Evolutionary conservation across 2,113 vertebrate species (phyloP), one percentile per base, ranked within the genome.

Genomic region (Albula glossodonta): DNA sequence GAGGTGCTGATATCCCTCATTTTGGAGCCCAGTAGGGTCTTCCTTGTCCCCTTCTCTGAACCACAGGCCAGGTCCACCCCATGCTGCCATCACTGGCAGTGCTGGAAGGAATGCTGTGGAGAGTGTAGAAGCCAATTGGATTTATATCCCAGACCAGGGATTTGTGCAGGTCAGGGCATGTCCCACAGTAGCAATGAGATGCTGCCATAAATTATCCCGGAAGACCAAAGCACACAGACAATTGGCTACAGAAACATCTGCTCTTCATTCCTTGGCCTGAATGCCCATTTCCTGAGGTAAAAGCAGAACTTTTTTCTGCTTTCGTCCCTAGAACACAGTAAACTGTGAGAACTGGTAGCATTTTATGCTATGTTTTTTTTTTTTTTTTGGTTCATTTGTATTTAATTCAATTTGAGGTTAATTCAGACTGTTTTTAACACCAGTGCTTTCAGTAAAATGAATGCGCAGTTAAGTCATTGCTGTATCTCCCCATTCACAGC

Each of bases 111-210:
- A 79, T 79, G 10, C 48, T 79, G 5, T 25, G 25, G 11, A 79
- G 78, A 79, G 78, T 25, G 25, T 50, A 41, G 49, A 79, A 79
- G 13, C 31, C 78, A 4, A 50, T 49, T 48, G 41, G 49, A 50
- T 79, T 79, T 79, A 79, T 79, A 50, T 79, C 78, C 31, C 78
- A 79, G 78, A 15, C 41, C 31, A 79, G 31, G 78, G 78, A 49
- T 74, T 74, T 74, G 70, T 22, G 52, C 89, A 85, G 86, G 90
- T 90, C 84, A 66, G 86, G 78, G 52, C 91, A 15, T 3, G 88
- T 91, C 84, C 83, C 86, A 52, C 84, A 78, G 83, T 60, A 85
- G 81, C 86, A 87, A 66, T 81, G 77, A 86, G 84, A 81, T 78
- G 51, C 60, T 85, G 78, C 83, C 53, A 82, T 79, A 88, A 53